These are phyloP conservation scores for Penelope pileata DNA, from an alignment of 2,113 vertebrate species.

Conservation along the genomic window DNA sequence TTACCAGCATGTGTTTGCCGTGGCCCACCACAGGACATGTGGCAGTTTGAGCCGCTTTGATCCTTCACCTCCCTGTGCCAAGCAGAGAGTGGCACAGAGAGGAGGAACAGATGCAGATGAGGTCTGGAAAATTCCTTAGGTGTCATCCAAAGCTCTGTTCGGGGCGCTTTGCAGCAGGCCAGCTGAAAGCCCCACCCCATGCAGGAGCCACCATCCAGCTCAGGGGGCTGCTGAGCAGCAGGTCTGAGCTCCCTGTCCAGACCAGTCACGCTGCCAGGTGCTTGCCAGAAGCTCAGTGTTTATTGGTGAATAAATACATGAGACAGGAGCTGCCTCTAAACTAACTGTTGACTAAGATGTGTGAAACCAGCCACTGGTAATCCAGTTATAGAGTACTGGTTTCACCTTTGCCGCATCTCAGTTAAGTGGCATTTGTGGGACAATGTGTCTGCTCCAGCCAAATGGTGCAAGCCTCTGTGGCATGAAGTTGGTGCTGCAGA, in stretches of 20 bases:
- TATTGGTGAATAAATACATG: not conserved
- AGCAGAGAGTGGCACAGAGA: not conserved
- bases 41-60: not conserved
- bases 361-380: not conserved
- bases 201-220: fast-evolving
- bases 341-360: not conserved
- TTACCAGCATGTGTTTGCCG: not conserved
- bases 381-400: not conserved
- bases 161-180: not conserved
- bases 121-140: not conserved
- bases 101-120: not conserved
- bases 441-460: not conserved
- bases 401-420: not conserved
- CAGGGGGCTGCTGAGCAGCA: not conserved
- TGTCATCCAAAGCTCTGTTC: not conserved
- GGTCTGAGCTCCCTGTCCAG: not conserved
- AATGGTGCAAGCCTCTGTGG: not conserved
- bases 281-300: not conserved
- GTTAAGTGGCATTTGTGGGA: not conserved
- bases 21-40: not conserved
- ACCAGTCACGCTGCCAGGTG: not conserved
- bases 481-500: not conserved
- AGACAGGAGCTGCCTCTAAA: not conserved
- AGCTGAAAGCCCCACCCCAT: not conserved
- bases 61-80: not conserved